These are phyloP conservation scores for Solea senegalensis DNA, from an alignment of 2,113 vertebrate genomes.

Conservation along the genomic window DNA sequence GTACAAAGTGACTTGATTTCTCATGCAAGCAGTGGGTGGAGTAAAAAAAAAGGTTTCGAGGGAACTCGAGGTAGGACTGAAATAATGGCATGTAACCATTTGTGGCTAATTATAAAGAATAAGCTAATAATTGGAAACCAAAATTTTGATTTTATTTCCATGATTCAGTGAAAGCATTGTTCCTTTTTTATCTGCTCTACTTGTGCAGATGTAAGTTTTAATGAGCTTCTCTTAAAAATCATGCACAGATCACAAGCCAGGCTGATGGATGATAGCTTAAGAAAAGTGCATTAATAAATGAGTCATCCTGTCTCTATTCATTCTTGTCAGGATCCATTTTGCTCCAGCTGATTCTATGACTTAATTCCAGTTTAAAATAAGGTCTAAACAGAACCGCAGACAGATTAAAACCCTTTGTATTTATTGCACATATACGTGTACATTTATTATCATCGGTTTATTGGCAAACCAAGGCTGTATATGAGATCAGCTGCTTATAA, in stretches of 20 bases:
- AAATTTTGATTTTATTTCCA: slow-evolving; percentile 73
- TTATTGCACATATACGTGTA: slow-evolving; percentile 57
- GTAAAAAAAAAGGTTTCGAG: slow-evolving; percentile 19
- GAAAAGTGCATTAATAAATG: slow-evolving; percentile 74
- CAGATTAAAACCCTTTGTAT: slow-evolving; percentile 63
- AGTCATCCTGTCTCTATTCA: slow-evolving; percentile 57
- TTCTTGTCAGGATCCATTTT: slow-evolving; percentile 60
- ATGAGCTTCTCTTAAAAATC: slow-evolving; percentile 70
- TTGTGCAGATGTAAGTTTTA: slow-evolving; percentile 74
- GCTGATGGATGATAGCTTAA: slow-evolving; percentile 63
- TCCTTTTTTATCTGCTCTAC: slow-evolving; percentile 59
- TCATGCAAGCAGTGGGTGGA: slow-evolving; percentile 51
- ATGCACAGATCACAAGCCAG: slow-evolving; percentile 53
- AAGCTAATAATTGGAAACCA: slow-evolving; percentile 77
- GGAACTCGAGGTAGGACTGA: slow-evolving; percentile 19
- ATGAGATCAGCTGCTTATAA: slow-evolving; percentile 55
- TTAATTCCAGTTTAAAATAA: slow-evolving; percentile 44
- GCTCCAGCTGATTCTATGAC: slow-evolving; percentile 28
- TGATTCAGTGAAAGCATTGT: slow-evolving; percentile 62
- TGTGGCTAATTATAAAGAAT: slow-evolving; percentile 72
- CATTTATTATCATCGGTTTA: slow-evolving; percentile 69
- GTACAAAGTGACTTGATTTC: slow-evolving; percentile 70
- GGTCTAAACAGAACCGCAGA: slow-evolving; percentile 42
- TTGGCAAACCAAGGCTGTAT: slow-evolving; percentile 57
- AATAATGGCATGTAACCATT: slow-evolving; percentile 53